phyloP scores from a whole-genome alignment of 2,888 invertebrate genomes.

The Caradrina clavipalpis region DNA sequence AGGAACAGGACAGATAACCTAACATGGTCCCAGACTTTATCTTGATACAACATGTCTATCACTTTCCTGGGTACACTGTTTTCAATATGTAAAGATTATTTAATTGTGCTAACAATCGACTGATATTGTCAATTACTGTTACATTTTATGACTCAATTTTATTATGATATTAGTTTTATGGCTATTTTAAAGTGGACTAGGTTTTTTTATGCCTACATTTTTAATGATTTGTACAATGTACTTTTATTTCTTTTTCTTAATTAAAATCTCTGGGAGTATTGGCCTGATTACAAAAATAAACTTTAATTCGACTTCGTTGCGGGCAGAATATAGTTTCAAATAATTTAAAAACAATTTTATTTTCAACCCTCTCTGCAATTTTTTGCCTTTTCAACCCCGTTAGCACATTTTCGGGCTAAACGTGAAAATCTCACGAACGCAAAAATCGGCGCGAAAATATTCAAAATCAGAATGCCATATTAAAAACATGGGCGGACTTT shows the following conservation, averaged over 20 bases:
- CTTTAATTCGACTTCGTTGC: no score
- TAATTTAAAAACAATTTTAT: not conserved
- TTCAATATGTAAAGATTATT: constrained; percentile 23
- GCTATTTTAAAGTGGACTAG: no score
- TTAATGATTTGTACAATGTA: no score
- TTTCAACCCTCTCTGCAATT: not conserved
- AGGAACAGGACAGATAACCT: constrained; percentile 65
- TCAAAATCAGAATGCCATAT: constrained; percentile 68
- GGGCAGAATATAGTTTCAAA: no score
- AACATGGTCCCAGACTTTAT: constrained; percentile 63
- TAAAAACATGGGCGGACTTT: constrained; percentile 74
- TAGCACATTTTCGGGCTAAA: constrained; percentile 17
- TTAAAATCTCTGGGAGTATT: no score
- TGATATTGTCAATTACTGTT: not conserved
- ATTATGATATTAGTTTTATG: no score
- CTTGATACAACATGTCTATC: constrained; percentile 69
- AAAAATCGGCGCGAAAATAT: constrained; percentile 46
- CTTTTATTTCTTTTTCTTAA: no score
- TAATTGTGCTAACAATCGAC: constrained; percentile 2
- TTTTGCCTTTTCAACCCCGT: not conserved
- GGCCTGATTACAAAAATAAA: no score
- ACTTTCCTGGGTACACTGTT: constrained; percentile 61
- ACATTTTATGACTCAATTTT: no score
- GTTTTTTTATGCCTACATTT: no score
- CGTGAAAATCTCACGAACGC: constrained; percentile 23